Evolutionary conservation across 2,888 invertebrate genomes (phyloP).

Genomic region (Eurois occulta): DNA sequence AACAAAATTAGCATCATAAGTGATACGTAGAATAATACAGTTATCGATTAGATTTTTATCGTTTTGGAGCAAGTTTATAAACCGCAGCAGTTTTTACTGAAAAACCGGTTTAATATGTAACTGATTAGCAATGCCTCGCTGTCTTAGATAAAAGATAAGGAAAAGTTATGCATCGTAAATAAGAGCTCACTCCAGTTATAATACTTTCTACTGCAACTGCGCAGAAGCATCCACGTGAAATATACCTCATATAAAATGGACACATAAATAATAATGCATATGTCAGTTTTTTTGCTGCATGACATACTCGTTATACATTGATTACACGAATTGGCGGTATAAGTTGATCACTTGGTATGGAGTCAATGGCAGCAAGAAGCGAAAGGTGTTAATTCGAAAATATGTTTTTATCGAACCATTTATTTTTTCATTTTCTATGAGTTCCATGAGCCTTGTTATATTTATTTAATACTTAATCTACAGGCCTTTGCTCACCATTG

Average conservation of each 20-base stretch:
- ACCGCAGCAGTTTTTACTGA: slow-evolving; percentile 16
- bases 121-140: slow-evolving; percentile 49
- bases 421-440: background rate
- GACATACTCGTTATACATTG: slow-evolving; percentile 70
- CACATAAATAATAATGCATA: slow-evolving; percentile 56
- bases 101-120: slow-evolving; percentile 31
- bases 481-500: too few relatives aligned
- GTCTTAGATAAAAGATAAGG: slow-evolving; percentile 57
- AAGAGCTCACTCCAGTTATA: slow-evolving; percentile 34
- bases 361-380: slow-evolving; percentile 5
- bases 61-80: slow-evolving; percentile 35
- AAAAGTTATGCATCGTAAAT: slow-evolving; percentile 52
- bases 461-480: too few relatives aligned
- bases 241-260: slow-evolving; percentile 56
- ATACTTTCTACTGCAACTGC: slow-evolving; percentile 46
- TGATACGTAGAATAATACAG: slow-evolving; percentile 24
- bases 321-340: slow-evolving; percentile 71
- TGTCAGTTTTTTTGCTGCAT: slow-evolving; percentile 56
- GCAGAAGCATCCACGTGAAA: slow-evolving; percentile 47
- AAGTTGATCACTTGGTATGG: slow-evolving; percentile 65
- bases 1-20: slow-evolving; percentile 13
- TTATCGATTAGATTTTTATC: slow-evolving; percentile 37
- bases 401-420: rapidly evolving
- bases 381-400: background rate
- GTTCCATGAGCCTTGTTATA: too few relatives aligned